phyloP scores from a whole-genome alignment of 2,797 vertebrate species.

The Pangasius larnaudii region DNA sequence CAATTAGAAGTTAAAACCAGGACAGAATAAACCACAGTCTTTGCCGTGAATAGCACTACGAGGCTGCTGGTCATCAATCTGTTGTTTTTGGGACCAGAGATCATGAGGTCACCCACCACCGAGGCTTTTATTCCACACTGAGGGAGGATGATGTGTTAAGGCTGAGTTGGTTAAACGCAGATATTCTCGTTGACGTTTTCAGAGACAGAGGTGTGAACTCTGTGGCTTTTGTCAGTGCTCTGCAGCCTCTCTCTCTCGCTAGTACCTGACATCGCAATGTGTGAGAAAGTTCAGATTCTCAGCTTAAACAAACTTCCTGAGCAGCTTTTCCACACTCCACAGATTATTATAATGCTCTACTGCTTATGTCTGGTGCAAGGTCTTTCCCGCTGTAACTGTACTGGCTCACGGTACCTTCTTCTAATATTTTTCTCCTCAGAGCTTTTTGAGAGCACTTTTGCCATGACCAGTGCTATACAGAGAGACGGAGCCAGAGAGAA shows the following conservation, averaged over 20 bases:
- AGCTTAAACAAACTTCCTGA: background rate
- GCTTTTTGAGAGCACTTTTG: background rate
- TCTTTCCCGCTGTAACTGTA: background rate
- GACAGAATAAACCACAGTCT: background rate
- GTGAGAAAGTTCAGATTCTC: constrained; percentile 24
- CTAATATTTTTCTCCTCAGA: background rate
- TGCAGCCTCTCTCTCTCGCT: constrained; percentile 6
- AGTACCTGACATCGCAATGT: background rate
- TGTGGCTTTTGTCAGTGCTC: constrained; percentile 28
- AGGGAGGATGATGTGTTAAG: background rate
- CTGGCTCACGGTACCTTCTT: background rate
- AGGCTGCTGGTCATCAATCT: background rate
- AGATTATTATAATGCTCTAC: no score
- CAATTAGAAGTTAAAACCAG: background rate
- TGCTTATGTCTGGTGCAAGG: accelerated
- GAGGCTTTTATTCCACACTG: background rate
- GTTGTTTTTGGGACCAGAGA: background rate
- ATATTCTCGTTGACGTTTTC: background rate
- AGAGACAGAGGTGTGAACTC: constrained; percentile 23
- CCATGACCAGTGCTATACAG: background rate
- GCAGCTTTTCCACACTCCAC: background rate
- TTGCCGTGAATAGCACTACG: background rate
- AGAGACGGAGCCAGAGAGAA: background rate
- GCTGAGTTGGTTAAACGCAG: constrained; percentile 6
- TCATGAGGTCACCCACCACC: background rate